A percentile compares a stretch with the other conserved stretches of the same genome.
Conservation (phyloP, 1,140 invertebrate genomes). For the Spodoptera litura region DNA sequence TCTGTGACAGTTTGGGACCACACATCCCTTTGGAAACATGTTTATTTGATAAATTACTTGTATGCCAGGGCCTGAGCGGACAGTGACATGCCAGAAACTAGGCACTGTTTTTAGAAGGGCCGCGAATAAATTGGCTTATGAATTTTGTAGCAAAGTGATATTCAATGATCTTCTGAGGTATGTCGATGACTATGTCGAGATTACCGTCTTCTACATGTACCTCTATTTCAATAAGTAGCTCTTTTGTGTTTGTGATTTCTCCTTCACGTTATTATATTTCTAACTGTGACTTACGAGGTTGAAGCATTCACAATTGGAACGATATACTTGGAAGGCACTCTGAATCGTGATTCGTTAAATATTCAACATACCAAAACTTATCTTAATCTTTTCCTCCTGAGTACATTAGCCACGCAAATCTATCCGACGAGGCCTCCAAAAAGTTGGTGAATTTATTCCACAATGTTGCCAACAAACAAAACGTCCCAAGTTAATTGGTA, state of each 20-base stretch:
- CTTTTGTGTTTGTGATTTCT: neutral
- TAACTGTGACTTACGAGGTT: neutral
- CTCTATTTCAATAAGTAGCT: neutral
- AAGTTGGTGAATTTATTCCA: constrained; percentile 33
- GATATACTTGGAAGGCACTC: neutral
- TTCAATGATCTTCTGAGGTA: constrained; percentile 25
- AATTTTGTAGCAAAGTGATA: constrained; percentile 23
- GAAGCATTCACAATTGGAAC: neutral
- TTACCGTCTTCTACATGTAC: neutral
- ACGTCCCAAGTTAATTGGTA: constrained; percentile 35
- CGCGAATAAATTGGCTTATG: constrained; percentile 36
- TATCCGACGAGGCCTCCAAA: constrained; percentile 28
- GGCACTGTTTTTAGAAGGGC: constrained; percentile 22
- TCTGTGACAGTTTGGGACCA: constrained; percentile 29
- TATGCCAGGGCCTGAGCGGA: constrained; percentile 11
- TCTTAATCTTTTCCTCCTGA: constrained; percentile 27
- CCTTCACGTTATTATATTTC: neutral
- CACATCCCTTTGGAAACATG: constrained; percentile 38
- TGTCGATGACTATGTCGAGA: neutral
- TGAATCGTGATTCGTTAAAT: constrained; percentile 8
- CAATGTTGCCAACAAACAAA: constrained; percentile 35
- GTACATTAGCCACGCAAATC: constrained; percentile 26
- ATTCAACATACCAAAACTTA: constrained; percentile 21
- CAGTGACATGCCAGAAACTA: constrained; percentile 30
- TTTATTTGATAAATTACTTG: constrained; percentile 45